These are phyloP conservation scores for Salticus scenicus DNA, from an alignment of 2,888 invertebrate genomes.

Conservation along the genomic window DNA sequence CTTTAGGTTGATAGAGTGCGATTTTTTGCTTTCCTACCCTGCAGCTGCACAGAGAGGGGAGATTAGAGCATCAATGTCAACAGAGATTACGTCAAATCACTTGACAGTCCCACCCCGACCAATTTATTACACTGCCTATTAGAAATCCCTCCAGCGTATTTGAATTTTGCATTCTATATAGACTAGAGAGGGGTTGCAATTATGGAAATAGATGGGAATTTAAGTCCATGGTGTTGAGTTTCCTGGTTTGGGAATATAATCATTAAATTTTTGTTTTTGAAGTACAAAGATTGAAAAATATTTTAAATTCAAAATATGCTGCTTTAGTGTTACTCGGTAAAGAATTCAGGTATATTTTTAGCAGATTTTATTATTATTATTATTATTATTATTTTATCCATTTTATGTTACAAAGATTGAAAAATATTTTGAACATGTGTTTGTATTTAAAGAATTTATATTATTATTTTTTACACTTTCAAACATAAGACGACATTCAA, in stretches of 20 bases:
- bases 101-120: conserved; percentile 41
- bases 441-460: no score
- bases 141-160: conserved; percentile 21
- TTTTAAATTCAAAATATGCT: no score
- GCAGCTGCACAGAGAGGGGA: conserved; percentile 14
- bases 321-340: no score
- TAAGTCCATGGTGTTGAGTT: background rate
- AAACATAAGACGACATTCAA: no score
- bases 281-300: no score
- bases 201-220: conserved; percentile 14
- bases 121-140: conserved; percentile 45
- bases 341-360: no score
- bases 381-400: no score
- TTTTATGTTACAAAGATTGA: no score
- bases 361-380: no score
- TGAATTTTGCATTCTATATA: background rate
- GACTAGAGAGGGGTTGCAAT: background rate
- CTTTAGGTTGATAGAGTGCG: background rate
- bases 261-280: no score
- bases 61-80: conserved; percentile 46
- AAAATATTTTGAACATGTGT: no score
- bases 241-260: background rate
- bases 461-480: no score
- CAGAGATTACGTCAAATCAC: conserved; percentile 53
- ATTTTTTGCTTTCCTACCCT: background rate